Conservation (phyloP, 2,113 vertebrate genomes). For the Dipodomys stephensi region DNA sequence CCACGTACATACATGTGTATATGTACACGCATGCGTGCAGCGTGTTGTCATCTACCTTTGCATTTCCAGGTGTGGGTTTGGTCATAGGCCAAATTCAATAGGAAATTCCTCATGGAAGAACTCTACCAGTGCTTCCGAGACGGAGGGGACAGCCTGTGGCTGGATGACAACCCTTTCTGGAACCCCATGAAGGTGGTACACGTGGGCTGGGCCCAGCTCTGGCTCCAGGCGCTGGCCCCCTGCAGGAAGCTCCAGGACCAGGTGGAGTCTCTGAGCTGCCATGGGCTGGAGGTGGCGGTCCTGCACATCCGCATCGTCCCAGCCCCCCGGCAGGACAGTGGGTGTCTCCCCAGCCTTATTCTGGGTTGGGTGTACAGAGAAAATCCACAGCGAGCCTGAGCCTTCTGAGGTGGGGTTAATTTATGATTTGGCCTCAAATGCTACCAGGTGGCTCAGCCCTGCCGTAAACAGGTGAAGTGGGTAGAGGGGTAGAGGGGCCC, state of each 20-base stretch:
- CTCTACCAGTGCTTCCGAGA: slow-evolving; percentile 89
- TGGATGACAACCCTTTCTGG: slow-evolving; percentile 92
- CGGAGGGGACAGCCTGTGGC: slow-evolving; percentile 69
- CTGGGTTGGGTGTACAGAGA: not conserved
- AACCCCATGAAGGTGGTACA: slow-evolving; percentile 91
- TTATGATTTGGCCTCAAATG: not conserved
- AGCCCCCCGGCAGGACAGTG: slow-evolving; percentile 89
- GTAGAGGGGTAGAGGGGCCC: not conserved
- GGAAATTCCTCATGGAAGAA: slow-evolving; percentile 95
- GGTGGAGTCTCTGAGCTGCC: slow-evolving; percentile 91
- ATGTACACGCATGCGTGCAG: too few relatives aligned
- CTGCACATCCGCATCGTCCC: slow-evolving; percentile 88
- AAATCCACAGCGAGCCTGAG: not conserved
- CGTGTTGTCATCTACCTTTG: not conserved
- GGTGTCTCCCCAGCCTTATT: not conserved
- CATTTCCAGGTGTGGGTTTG: slow-evolving; percentile 92
- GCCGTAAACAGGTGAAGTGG: not conserved
- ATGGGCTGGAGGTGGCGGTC: slow-evolving; percentile 91
- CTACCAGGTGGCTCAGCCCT: not conserved
- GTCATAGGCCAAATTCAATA: slow-evolving; percentile 94
- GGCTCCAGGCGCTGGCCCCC: slow-evolving; percentile 94
- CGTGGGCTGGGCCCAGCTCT: slow-evolving; percentile 92
- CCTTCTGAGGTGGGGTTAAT: not conserved
- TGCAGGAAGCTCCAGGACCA: slow-evolving; percentile 91
- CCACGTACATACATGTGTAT: too few relatives aligned